phyloP scores from a whole-genome alignment of 64 coral and sea anemone species.

The Astreopora myriophthalma region DNA sequence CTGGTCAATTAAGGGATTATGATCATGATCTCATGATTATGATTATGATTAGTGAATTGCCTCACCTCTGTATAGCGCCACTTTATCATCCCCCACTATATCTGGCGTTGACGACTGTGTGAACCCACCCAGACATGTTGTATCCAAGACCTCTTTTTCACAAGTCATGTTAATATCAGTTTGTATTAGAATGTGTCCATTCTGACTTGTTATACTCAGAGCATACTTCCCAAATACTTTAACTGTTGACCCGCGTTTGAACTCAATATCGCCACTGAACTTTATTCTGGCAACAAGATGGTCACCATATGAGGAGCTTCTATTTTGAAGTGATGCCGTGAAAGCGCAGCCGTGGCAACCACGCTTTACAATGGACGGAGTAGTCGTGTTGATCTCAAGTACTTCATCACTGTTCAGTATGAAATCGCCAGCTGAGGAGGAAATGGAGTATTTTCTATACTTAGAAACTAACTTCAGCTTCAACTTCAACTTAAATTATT shows the following conservation, averaged over 20 bases:
- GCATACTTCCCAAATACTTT: neutral
- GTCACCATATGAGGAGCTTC: neutral
- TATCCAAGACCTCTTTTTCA: neutral
- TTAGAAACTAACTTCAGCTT: too few relatives aligned
- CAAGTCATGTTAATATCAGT: slow-evolving; percentile 51
- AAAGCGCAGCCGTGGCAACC: neutral
- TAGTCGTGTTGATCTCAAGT: slow-evolving; percentile 19
- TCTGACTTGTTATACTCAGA: slow-evolving; percentile 9
- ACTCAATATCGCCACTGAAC: neutral
- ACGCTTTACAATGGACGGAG: neutral
- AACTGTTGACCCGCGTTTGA: neutral
- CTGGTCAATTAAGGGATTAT: too few relatives aligned
- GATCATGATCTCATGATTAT: too few relatives aligned
- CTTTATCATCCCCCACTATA: too few relatives aligned
- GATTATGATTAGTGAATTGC: too few relatives aligned
- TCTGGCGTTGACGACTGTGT: neutral
- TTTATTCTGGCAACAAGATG: neutral
- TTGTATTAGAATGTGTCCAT: slow-evolving; percentile 34
- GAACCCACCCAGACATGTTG: slow-evolving; percentile 56
- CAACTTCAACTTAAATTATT: too few relatives aligned
- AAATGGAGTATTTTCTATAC: neutral
- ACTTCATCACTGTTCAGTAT: neutral
- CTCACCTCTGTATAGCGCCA: neutral
- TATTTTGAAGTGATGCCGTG: neutral
- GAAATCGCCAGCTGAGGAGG: neutral